phyloP scores from a whole-genome alignment of 35 echinoderm and acorn worm genomes.

The Acanthaster planci region DNA sequence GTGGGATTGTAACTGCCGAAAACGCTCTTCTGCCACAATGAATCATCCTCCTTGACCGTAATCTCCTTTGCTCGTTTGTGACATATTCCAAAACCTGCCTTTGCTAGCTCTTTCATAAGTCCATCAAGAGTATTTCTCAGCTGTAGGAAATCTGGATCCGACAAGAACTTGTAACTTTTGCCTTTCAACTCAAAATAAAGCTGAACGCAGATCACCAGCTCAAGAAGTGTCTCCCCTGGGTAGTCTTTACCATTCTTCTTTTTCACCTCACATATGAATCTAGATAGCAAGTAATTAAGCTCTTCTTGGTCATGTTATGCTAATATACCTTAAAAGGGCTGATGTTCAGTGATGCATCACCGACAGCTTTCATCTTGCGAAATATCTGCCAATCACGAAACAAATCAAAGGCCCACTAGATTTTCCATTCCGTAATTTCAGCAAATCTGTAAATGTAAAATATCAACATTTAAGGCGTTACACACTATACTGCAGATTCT shows the following conservation, averaged over 20 bases:
- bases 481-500: background rate
- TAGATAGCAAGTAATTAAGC: conserved; percentile 13
- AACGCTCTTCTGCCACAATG: too few relatives aligned
- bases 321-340: background rate
- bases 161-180: too few relatives aligned
- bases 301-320: conserved; percentile 32
- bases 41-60: too few relatives aligned
- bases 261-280: too few relatives aligned
- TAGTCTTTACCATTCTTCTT: too few relatives aligned
- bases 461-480: too few relatives aligned
- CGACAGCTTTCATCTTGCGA: background rate
- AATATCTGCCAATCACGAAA: background rate
- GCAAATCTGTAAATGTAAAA: conserved; percentile 7
- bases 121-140: conserved; percentile 13
- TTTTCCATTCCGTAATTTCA: background rate
- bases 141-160: too few relatives aligned
- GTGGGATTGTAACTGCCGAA: too few relatives aligned
- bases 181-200: too few relatives aligned
- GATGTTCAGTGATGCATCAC: too few relatives aligned
- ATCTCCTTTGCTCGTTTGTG: too few relatives aligned
- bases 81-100: background rate
- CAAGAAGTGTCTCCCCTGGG: too few relatives aligned
- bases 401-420: background rate
- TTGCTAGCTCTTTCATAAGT: conserved; percentile 7
- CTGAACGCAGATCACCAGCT: conserved; percentile 13